These are phyloP conservation scores for Cataglyphis rosenhaueri DNA, from an alignment of 2,888 invertebrate species.

Conservation along the genomic window DNA sequence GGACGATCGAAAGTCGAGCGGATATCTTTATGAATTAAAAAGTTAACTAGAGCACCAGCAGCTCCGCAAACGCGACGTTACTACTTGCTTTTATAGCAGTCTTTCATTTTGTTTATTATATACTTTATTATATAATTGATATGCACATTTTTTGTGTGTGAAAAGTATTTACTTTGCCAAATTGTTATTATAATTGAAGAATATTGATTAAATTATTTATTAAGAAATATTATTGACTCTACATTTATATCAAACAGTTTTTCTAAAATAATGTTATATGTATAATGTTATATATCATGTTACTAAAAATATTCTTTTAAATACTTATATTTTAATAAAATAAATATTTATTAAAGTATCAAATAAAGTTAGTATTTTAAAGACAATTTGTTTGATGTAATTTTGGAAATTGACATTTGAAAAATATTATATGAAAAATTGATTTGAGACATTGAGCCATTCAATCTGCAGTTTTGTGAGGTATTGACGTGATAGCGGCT, in stretches of 20 bases:
- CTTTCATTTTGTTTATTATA: not conserved
- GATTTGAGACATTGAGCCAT: slow-evolving; percentile 31
- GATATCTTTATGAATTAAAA: slow-evolving; percentile 46
- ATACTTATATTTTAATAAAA: not conserved
- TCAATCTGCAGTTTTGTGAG: slow-evolving; percentile 33
- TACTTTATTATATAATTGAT: not conserved
- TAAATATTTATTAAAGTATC: not conserved
- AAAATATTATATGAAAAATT: slow-evolving; percentile 5
- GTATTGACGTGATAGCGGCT: slow-evolving; percentile 60
- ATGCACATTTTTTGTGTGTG: not conserved
- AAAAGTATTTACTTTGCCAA: not conserved
- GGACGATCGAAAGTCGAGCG: slow-evolving; percentile 12
- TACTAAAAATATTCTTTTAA: no score
- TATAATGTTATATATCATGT: no score
- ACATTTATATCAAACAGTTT: no score
- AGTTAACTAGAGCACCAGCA: slow-evolving; percentile 30
- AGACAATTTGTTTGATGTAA: not conserved
- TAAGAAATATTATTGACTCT: not conserved
- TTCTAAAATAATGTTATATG: no score
- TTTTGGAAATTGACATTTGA: not conserved
- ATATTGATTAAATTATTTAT: not conserved
- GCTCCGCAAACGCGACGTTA: slow-evolving; percentile 14
- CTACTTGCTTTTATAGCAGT: not conserved
- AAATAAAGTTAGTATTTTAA: not conserved
- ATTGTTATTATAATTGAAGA: not conserved